Conservation (phyloP, 2,888 invertebrate genomes). For the Andrena fulva region DNA sequence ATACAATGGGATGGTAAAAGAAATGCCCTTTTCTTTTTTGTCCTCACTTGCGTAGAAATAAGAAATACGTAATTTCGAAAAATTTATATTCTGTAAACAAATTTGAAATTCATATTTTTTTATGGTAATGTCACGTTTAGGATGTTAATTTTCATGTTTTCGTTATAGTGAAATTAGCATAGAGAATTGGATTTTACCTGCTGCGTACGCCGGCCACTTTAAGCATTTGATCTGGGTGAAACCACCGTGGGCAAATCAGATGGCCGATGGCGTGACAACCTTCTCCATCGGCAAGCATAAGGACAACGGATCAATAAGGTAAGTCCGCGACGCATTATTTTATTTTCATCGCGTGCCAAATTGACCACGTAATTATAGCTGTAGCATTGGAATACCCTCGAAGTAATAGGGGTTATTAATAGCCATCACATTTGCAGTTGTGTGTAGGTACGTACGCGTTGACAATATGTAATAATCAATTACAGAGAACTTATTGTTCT, state of each 20-base stretch:
- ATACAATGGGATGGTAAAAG: neutral
- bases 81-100: too few relatives aligned
- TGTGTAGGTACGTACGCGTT: neutral
- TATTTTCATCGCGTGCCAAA: conserved; percentile 17
- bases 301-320: conserved; percentile 87
- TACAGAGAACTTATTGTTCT: neutral
- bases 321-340: conserved; percentile 38
- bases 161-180: conserved; percentile 89
- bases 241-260: conserved; percentile 95
- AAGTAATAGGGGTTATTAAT: neutral
- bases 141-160: neutral
- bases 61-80: too few relatives aligned
- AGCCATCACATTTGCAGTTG: neutral
- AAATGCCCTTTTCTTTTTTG: too few relatives aligned
- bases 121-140: neutral
- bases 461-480: neutral
- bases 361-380: neutral
- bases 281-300: conserved; percentile 92
- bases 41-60: too few relatives aligned
- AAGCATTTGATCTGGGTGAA: conserved; percentile 93
- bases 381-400: neutral
- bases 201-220: conserved; percentile 94
- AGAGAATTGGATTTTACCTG: conserved; percentile 97
- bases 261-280: conserved; percentile 88
- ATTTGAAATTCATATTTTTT: neutral